These are phyloP conservation scores for Bufo gargarizans DNA, from an alignment of 2,113 vertebrate genomes.

Conservation along the genomic window DNA sequence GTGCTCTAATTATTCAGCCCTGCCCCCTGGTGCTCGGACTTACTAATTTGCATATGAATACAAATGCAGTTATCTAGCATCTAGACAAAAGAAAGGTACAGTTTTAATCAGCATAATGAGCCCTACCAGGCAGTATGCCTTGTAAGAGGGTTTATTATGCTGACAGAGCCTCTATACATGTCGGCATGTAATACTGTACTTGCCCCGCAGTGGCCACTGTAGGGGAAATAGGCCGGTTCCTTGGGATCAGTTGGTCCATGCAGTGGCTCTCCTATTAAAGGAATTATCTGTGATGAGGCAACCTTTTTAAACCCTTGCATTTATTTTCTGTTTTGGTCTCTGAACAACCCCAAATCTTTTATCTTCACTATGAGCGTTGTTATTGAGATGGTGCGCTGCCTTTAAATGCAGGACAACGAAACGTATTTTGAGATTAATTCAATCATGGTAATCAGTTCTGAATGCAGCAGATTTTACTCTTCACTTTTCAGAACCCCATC, in stretches of 20 bases:
- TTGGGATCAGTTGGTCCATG: not conserved
- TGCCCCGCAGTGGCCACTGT: not conserved
- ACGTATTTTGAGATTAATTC: not conserved
- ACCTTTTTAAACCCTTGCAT: no score
- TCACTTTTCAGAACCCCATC: not conserved
- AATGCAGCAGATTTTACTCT: not conserved
- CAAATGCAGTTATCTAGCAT: no score
- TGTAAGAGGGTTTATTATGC: no score
- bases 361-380: not conserved
- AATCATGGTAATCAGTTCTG: not conserved
- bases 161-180: no score
- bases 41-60: no score
- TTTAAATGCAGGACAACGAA: not conserved
- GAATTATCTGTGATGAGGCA: not conserved
- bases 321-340: not conserved
- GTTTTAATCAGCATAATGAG: no score
- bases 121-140: no score
- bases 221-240: not conserved
- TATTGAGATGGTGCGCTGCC: not conserved
- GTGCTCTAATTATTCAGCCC: no score
- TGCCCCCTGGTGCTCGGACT: no score
- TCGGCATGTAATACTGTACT: not conserved
- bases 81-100: no score
- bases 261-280: not conserved
- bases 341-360: not conserved